phyloP scores from a whole-genome alignment of 1,140 invertebrate species.

The Drosophila leontia region DNA sequence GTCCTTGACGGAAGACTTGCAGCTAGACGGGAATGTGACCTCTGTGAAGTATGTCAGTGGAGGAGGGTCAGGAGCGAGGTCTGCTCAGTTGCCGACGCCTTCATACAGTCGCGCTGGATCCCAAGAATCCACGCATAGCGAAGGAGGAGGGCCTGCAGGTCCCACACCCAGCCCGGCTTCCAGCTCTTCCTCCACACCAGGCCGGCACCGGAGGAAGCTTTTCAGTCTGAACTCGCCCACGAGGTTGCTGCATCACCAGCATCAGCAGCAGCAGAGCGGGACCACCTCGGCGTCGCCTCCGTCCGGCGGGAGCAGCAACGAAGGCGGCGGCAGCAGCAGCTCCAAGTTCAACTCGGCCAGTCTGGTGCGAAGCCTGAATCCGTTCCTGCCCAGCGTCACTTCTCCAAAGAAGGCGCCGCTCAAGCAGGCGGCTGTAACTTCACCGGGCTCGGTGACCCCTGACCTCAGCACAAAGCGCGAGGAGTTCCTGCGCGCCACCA shows the following conservation, averaged over 20 bases:
- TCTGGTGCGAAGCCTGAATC: slow-evolving; percentile 61
- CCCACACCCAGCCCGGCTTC: slow-evolving; percentile 69
- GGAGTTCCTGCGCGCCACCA: slow-evolving; percentile 85
- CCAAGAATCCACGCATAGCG: slow-evolving; percentile 77
- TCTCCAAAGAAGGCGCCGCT: slow-evolving; percentile 64
- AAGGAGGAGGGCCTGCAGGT: slow-evolving; percentile 52
- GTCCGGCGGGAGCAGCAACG: slow-evolving; percentile 25
- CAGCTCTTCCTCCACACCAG: slow-evolving; percentile 74
- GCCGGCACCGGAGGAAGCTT: slow-evolving; percentile 73
- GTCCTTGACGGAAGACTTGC: slow-evolving; percentile 36
- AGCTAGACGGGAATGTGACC: slow-evolving; percentile 62
- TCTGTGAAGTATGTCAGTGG: slow-evolving; percentile 50
- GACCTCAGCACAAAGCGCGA: slow-evolving; percentile 85
- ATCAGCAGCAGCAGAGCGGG: slow-evolving; percentile 23
- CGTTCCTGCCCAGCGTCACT: slow-evolving; percentile 52
- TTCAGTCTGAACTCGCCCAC: slow-evolving; percentile 79
- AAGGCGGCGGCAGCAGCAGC: slow-evolving; percentile 13
- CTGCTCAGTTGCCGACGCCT: slow-evolving; percentile 70
- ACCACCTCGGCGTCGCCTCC: slow-evolving; percentile 21
- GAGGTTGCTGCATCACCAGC: slow-evolving; percentile 56
- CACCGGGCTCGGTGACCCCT: slow-evolving; percentile 60
- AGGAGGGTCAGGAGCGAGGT: slow-evolving; percentile 34
- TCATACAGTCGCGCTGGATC: slow-evolving; percentile 75
- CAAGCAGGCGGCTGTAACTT: slow-evolving; percentile 58
- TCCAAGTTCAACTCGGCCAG: slow-evolving; percentile 50